Base-by-base conservation (phyloP, 2,888 invertebrate species). In the Amphipyra tragopoginis region DNA sequence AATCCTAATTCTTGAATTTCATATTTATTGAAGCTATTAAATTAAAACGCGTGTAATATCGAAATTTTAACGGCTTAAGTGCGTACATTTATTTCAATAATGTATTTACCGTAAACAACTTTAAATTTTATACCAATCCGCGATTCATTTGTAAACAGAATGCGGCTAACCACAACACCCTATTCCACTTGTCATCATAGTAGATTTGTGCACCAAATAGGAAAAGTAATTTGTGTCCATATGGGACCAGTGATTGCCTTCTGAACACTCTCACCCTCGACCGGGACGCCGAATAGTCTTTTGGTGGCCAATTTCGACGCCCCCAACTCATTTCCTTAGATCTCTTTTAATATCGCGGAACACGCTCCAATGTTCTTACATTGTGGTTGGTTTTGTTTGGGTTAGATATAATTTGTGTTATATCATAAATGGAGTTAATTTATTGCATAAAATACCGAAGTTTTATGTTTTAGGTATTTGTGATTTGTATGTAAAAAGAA, bases 141-240 rank as follows among this genome's bases (percentile, higher is more conserved):
- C 26, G 11, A 51, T 42, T 58, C 58, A 70, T 71, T 67, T 72
- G 68, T 72, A 62, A 75, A 64, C 65, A 66, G 38, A 82, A 83
- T 81, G 75, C 70, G 57, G 72, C 67, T 77, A 83, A 86, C 84
- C 85, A 79, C 80, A 79, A 74, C 88, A 88, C 92, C 92, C 93
- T 83, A 91, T 89, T 83, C 88, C 81, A 86, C 86, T 87, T 92
- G 93, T 93, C 93, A 93, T 91, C 91, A 88, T 81, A 86, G 87
- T 89, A 86, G 85, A 89, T 90, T 86, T 88, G 85, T 75, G 82
- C 74, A 83, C 85, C 85, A 85, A 87, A 88, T 87, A 87, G 88
- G 87, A 91, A 92, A 94, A 92, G 93, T 93, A 93, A 94, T 94
- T 93, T 93, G 91, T 92, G 90, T 84, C 94, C 94, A 94, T 94